These are phyloP conservation scores for Tragelaphus oryx DNA, from an alignment of 2,797 vertebrate species.

Conservation along the genomic window DNA sequence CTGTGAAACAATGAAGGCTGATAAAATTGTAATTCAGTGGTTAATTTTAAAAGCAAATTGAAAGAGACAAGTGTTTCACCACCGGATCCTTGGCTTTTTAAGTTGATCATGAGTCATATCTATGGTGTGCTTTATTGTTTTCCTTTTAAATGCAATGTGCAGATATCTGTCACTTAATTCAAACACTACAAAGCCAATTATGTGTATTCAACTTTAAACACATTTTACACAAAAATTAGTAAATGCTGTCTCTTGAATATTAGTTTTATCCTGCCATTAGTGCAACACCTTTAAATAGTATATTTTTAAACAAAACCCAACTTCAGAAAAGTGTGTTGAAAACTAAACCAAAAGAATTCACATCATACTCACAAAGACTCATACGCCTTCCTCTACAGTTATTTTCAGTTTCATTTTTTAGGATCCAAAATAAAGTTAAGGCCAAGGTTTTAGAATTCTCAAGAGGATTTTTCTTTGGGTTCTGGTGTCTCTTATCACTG, in stretches of 20 bases:
- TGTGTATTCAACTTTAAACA: neutral
- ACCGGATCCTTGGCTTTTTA: neutral
- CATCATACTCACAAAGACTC: neutral
- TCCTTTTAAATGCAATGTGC: neutral
- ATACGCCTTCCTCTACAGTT: neutral
- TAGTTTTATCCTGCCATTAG: neutral
- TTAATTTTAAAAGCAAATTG: neutral
- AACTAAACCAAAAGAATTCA: neutral
- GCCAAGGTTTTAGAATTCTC: neutral
- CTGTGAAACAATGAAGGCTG: neutral
- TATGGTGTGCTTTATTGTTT: slow-evolving; percentile 1
- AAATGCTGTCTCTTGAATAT: neutral
- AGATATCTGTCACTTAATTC: neutral
- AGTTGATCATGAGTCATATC: neutral
- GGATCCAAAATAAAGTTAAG: neutral
- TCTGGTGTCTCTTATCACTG: neutral
- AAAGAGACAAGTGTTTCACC: neutral
- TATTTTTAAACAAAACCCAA: neutral
- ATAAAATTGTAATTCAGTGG: neutral
- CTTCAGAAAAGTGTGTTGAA: neutral
- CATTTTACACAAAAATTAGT: neutral
- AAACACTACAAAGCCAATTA: neutral
- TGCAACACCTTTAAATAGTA: neutral
- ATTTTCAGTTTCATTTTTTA: slow-evolving; percentile 1
- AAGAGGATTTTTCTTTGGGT: neutral